Base-by-base conservation (phyloP, 2,888 invertebrate species). In the Patella pellucida region DNA sequence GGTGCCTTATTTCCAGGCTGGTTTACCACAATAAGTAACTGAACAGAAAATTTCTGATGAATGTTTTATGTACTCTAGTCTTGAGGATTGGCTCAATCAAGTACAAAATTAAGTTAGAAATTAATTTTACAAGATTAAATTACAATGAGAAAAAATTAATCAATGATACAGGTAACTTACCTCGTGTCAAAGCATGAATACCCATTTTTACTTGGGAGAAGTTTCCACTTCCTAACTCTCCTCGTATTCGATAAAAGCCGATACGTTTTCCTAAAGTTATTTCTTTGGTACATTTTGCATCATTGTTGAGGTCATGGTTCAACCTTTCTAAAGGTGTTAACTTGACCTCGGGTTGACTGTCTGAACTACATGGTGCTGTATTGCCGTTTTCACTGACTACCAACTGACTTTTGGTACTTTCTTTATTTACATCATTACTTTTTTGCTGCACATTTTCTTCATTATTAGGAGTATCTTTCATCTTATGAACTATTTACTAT, bases 191-290 rank as follows among this genome's bases (percentile, higher is more conserved):
- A 81, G 94, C 94, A 90, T 95, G 95, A 72, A 94, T 92, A 69
- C 94, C 95, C 85, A 95, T 91, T 90, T 94, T 95, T 85, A 95
- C 95, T 90, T 94, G 94, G 68, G 95, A 95, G 91, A 95, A 95
- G 91, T 95, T 95, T 72, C 95, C 95, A 82, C 93, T 93, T 52
- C 95, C 95, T 76, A 95, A 93, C 88, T 95, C 95, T 81, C 94
- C 94, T 83, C 94, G 93, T 84, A 95, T 93, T 87, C 94, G 92
- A 91, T 95, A 95, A 85, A 95, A 93, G 50, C 95, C 95, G 76
- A 95, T 94, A 78, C 95, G 92, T 85, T 94, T 93, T 75, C 95
- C 95, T 78, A 95, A 92, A n/a, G 94, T 93, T 75, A 95, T 93
- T 83, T 94, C 94, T 83, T 92, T 92, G 79, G 92, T 90, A 89